phyloP scores from a whole-genome alignment of 1,140 invertebrate species.

The Micrasema longulum region DNA sequence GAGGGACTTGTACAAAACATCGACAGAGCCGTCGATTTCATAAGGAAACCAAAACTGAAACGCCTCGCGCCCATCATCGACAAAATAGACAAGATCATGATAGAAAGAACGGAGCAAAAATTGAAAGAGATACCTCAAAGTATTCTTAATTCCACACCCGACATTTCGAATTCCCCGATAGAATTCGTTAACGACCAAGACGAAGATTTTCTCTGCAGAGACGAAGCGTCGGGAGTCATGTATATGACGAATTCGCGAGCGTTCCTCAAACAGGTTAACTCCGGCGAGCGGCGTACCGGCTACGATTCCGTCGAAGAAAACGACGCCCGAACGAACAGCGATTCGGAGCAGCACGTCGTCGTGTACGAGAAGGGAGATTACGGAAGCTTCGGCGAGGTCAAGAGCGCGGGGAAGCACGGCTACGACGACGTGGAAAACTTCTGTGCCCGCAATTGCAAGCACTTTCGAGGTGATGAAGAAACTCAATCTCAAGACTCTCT shows the following conservation, averaged over 20 bases:
- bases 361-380: slow-evolving; percentile 65
- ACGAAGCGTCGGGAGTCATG: slow-evolving; percentile 63
- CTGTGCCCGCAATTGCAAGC: slow-evolving; percentile 17
- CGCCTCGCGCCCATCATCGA: slow-evolving; percentile 61
- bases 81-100: slow-evolving; percentile 61
- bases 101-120: slow-evolving; percentile 56
- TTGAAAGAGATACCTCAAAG: neutral
- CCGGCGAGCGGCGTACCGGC: neutral
- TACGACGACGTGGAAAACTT: slow-evolving; percentile 9
- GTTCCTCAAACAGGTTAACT: neutral
- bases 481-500: too few species aligned
- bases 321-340: too few species aligned
- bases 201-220: slow-evolving; percentile 59
- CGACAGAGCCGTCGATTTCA: slow-evolving; percentile 50
- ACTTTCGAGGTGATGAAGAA: slow-evolving; percentile 8
- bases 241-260: slow-evolving; percentile 51
- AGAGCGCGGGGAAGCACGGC: slow-evolving; percentile 14
- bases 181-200: slow-evolving; percentile 57
- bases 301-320: slow-evolving; percentile 3
- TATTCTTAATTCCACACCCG: too few species aligned
- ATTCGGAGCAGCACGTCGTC: slow-evolving; percentile 59
- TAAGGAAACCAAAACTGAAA: slow-evolving; percentile 63
- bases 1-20: neutral
- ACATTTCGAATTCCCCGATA: too few species aligned
- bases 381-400: slow-evolving; percentile 58